Conservation (phyloP, 2,797 vertebrate species). For the Enteromius afrohamiltoni region DNA sequence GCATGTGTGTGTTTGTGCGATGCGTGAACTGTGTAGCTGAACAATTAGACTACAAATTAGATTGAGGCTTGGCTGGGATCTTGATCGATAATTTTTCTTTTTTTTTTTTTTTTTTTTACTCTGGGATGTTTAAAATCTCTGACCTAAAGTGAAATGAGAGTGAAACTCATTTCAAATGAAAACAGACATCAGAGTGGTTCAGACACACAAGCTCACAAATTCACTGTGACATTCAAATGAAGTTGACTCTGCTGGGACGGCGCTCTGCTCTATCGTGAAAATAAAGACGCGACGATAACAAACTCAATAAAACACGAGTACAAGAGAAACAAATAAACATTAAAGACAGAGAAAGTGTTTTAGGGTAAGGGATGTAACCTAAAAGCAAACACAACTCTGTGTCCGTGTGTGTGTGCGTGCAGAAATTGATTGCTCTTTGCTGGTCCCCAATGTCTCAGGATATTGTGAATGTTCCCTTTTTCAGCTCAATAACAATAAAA, state of each 20-base stretch:
- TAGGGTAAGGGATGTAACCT: conserved; percentile 31
- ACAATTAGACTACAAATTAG: conserved; percentile 14
- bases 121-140: background rate
- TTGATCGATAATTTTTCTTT: background rate
- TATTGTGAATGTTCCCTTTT: conserved; percentile 24
- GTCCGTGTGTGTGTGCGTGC: background rate
- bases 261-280: conserved; percentile 18
- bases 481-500: conserved; percentile 76
- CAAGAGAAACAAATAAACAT: conserved; percentile 41
- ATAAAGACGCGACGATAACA: conserved; percentile 38
- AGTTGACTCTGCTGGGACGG: conserved; percentile 31
- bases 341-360: conserved; percentile 34
- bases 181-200: conserved; percentile 20
- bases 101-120: background rate
- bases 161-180: conserved; percentile 20
- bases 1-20: conserved; percentile 36
- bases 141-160: background rate
- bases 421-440: conserved; percentile 44
- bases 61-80: background rate
- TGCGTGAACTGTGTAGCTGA: conserved; percentile 2
- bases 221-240: conserved; percentile 31
- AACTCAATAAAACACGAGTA: conserved; percentile 51
- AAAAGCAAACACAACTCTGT: background rate
- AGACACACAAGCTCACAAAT: conserved; percentile 4
- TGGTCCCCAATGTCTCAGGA: conserved; percentile 14